Conservation (phyloP, 1,140 invertebrate genomes). For the Dendroctonus ponderosae region DNA sequence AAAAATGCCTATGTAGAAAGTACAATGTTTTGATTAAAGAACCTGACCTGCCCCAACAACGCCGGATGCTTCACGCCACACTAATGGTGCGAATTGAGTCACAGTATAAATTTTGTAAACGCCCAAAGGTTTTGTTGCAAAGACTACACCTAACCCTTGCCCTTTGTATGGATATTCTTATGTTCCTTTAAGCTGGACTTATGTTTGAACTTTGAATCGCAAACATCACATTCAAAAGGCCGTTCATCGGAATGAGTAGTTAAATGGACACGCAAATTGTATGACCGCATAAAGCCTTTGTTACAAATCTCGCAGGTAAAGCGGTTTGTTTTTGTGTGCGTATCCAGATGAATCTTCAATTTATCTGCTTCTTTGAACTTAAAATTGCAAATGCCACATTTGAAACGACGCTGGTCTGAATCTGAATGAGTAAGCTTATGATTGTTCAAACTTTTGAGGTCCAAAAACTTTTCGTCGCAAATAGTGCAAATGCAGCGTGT, state of each 20-base stretch:
- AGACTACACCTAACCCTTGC: background rate
- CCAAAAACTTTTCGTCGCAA: no score
- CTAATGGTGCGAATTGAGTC: no score
- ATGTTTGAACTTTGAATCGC: background rate
- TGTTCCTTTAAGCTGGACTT: slow-evolving; percentile 8
- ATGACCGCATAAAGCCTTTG: background rate
- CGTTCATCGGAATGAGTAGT: background rate
- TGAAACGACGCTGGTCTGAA: background rate
- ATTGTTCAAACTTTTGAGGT: no score
- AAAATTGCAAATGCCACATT: background rate
- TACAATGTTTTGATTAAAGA: no score
- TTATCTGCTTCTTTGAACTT: background rate
- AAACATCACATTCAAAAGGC: background rate
- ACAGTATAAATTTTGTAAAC: no score
- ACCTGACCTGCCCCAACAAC: no score
- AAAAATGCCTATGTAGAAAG: no score
- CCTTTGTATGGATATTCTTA: background rate
- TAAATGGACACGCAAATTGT: slow-evolving; percentile 1
- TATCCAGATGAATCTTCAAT: background rate
- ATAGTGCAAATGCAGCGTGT: no score
- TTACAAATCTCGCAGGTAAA: slow-evolving; percentile 2
- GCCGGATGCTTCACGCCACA: no score
- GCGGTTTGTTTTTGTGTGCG: slow-evolving; percentile 1
- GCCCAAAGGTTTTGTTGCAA: background rate
- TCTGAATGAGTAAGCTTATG: no score